These are phyloP conservation scores for Limnodromus scolopaceus DNA, from an alignment of 2,797 vertebrate genomes.

Conservation along the genomic window DNA sequence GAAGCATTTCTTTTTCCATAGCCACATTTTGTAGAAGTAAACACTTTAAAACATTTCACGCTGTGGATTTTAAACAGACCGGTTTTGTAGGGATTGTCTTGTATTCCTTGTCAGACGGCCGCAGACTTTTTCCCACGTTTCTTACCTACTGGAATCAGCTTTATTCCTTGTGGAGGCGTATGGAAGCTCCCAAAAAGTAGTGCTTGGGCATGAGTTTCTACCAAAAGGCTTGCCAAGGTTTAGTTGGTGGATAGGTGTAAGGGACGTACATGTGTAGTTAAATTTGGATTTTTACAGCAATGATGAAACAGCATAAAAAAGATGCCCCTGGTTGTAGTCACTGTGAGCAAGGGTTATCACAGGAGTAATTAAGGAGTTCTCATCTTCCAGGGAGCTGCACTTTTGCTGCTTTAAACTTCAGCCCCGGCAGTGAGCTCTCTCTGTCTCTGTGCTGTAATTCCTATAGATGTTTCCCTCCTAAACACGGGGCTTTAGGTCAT, in stretches of 20 bases:
- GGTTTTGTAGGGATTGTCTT: neutral
- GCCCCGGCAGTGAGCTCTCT: neutral
- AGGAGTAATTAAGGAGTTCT: neutral
- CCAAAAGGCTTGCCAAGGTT: rapidly evolving
- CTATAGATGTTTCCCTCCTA: neutral
- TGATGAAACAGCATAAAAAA: neutral
- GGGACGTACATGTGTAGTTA: rapidly evolving
- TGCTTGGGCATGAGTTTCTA: neutral
- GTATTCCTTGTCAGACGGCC: rapidly evolving
- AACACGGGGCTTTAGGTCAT: neutral
- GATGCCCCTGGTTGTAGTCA: neutral
- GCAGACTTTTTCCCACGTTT: neutral
- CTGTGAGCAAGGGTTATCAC: neutral
- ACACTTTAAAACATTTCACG: neutral
- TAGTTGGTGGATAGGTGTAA: neutral
- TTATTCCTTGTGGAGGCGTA: neutral
- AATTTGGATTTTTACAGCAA: neutral
- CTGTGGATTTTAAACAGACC: neutral
- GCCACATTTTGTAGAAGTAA: neutral
- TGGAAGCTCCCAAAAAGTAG: neutral
- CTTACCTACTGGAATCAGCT: neutral
- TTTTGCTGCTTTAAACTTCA: neutral
- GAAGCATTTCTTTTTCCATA: neutral
- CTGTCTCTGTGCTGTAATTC: neutral
- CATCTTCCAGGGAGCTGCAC: neutral